phyloP scores from a whole-genome alignment of 2,888 invertebrate genomes.

The Poecilobothrus nobilitatus region DNA sequence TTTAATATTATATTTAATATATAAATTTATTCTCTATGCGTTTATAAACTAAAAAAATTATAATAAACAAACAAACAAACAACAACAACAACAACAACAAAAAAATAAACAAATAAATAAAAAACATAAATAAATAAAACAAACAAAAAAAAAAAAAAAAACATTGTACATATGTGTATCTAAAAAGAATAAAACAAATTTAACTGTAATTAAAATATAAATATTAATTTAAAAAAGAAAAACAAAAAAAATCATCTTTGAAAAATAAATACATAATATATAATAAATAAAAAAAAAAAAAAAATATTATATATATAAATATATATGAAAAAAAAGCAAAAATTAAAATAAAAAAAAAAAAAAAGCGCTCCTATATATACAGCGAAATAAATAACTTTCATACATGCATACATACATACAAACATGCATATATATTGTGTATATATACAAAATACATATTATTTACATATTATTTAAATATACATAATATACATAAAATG shows the following conservation, averaged over 20 bases:
- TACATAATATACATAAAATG: not conserved
- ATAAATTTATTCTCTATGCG: not conserved
- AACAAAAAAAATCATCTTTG: not conserved
- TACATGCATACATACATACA: not conserved
- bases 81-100: not conserved
- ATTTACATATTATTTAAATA: not conserved
- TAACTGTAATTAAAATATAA: not conserved
- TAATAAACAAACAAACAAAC: not conserved
- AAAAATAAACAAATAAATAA: not conserved
- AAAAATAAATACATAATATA: not conserved
- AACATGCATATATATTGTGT: not conserved
- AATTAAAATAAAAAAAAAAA: not conserved
- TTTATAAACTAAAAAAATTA: not conserved
- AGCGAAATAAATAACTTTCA: not conserved
- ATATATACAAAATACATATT: too few relatives aligned
- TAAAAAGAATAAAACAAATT: not conserved
- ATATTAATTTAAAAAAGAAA: not conserved
- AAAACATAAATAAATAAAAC: not conserved
- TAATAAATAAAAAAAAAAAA: not conserved
- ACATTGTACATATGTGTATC: constrained; percentile 6
- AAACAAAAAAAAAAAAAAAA: not conserved
- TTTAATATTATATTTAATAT: not conserved
- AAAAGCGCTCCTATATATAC: not conserved
- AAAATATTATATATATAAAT: not conserved
- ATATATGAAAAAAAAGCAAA: not conserved